Evolutionary conservation across 1,140 invertebrate genomes (phyloP), one percentile per base, ranked within the genome.

Genomic region (Drosophila kohkoa): DNA sequence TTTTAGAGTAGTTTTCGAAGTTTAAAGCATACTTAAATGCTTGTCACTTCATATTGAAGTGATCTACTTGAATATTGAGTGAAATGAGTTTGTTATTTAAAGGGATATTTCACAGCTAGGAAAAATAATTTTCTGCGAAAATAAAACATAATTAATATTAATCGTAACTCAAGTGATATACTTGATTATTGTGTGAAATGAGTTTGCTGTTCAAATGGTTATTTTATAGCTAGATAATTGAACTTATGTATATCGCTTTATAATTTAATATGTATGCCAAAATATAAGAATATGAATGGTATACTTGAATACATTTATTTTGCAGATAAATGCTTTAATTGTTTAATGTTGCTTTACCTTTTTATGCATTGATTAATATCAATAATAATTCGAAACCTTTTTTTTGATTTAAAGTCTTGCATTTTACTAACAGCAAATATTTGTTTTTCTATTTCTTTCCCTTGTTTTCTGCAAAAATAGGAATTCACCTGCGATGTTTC

Each of bases 401-500:
- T 35, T 7, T 43, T n/a, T n/a, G n/a, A 2, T 43, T 43, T 13
- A 43, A 54, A 32, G 11, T 11, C 1, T 30, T 30, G 5, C 2
- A 5, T 43, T 59, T 5, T 5, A 28, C n/a, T 46, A 20, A 59
- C 3, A 41, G 8, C 16, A 25, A 45, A 28, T 25, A 25, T 28
- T 59, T 8, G 38, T 30, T 54, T 55, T 43, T 51, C 20, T 25
- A 25, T 52, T 8, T 28, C 6, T n/a, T 4, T 15, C 46, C 32
- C 7, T 13, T 54, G 15, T 46, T 16, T 52, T 54, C 41, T 67
- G 5, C 41, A 25, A 25, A 55, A 75, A 43, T 92, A 97, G 96
- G 96, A 97, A 93, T 95, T 98, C 93, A 97, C 97, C 65, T 98
- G 97, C 93, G 97, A 97, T 90, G 96, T 98, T 6, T 97, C 97